A percentile compares a stretch with the other conserved stretches of the same genome.
These are phyloP conservation scores for Xenopus tropicalis DNA, from an alignment of 2,113 vertebrate genomes.

Conservation along the genomic window UCB_Xtro_10.0 CM004445.2:79911001-79911500, in stretches of 20 bases:
- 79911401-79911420: constrained; percentile 67
- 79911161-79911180: constrained; percentile 64
- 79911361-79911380: constrained; percentile 62
- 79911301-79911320: constrained; percentile 80
- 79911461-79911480: constrained; percentile 74
- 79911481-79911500: constrained; percentile 72
- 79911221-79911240: constrained; percentile 97
- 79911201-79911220: constrained; percentile 79
- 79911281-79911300: constrained; percentile 77
- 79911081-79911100: constrained; percentile 97
- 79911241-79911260: constrained; percentile 91
- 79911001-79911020: constrained; percentile 92
- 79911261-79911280: constrained; percentile 85
- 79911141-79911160: constrained; percentile 72
- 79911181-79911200: constrained; percentile 79
- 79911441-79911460: constrained; percentile 73
- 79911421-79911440: constrained; percentile 72
- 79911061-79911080: constrained; percentile 82
- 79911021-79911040: constrained; percentile 93
- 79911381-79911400: constrained; percentile 67
- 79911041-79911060: constrained; percentile 77
- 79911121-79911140: constrained; percentile 90
- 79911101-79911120: constrained; percentile 94
- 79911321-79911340: constrained; percentile 97
- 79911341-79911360: constrained; percentile 87